Base-by-base conservation (phyloP, 2,797 vertebrate genomes). In the Gymnothorax reevesii region DNA sequence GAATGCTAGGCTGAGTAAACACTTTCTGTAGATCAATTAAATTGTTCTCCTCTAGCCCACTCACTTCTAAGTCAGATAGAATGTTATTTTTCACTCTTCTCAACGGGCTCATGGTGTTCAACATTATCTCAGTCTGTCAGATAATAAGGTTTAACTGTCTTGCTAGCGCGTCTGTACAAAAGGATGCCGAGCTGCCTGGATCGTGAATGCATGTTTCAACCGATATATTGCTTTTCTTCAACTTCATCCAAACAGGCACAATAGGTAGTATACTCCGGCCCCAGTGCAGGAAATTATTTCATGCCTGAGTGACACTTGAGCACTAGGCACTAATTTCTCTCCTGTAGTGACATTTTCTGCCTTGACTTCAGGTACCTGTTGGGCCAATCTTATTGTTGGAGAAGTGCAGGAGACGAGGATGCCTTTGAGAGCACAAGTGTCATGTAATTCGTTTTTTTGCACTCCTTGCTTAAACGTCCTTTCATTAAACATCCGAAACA, bases 401-500 rank as follows among this genome's bases (percentile, higher is more conserved):
- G 25, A 77, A 82, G 57, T 75, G 83, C 2, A 89, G 57, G 83
- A 88, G 54, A 49, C 83, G 73, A 0, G 83, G 87, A 77, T 85
- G 83, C 33, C 75, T 88, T 20, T 71, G 57, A 25, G 83, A 71
- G 8, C 86, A 88, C 1, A 84, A 4, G 33, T 86, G 42, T 57
- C 87, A 86, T 1, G 80, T 60, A 15, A 25, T 64, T 83, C 57
- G 62, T 27, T 9, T 87, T 87, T 55, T 77, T 87, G 8, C 84
- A 89, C 0, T 87, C 66, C 75, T 83, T 89, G 60, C 79, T 88
- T 17, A 87, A 13, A 9, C 86, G 85, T 9, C 85, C 85, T 55
- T 88, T 89, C 33, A 1, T 42, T 42, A 89, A 77, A 33, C 85
- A 90, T 0, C 83, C 83, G 87, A 88, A 90, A n/a, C 85, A 85